These are phyloP conservation scores for Malurus alboscapulatus DNA, from an alignment of 2,113 vertebrate genomes.

Conservation along the genomic window DNA sequence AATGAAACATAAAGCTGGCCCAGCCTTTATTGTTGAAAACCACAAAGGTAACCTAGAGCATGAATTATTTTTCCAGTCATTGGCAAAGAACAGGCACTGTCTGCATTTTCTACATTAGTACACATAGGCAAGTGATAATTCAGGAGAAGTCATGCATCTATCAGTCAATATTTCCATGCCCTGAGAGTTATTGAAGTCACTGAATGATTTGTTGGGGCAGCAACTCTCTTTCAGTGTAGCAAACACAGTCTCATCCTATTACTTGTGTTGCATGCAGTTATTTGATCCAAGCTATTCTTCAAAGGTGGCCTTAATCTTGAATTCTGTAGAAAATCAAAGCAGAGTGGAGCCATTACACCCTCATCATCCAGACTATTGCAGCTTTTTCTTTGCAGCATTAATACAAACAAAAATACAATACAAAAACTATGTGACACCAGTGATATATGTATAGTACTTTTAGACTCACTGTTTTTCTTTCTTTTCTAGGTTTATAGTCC, in stretches of 20 bases:
- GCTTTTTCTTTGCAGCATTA: background rate
- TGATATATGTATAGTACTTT: background rate
- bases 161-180: conserved; percentile 22
- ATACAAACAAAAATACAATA: background rate
- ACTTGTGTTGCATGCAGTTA: background rate
- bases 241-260: background rate
- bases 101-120: background rate
- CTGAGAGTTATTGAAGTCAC: background rate
- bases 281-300: background rate
- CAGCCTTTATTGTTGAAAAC: background rate
- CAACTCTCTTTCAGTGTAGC: background rate
- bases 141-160: background rate
- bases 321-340: background rate
- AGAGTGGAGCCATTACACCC: background rate
- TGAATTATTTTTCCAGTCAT: background rate
- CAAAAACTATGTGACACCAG: background rate
- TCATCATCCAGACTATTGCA: background rate
- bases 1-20: background rate
- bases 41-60: background rate
- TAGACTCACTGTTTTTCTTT: background rate
- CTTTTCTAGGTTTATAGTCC: background rate
- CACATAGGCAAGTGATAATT: background rate
- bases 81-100: background rate
- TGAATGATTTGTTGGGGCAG: background rate
- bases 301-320: background rate